Evolutionary conservation across 92 coral and sea anemone species (phyloP), one percentile per base, ranked within the genome.

Genomic region (Parazoanthus swiftii): DNA sequence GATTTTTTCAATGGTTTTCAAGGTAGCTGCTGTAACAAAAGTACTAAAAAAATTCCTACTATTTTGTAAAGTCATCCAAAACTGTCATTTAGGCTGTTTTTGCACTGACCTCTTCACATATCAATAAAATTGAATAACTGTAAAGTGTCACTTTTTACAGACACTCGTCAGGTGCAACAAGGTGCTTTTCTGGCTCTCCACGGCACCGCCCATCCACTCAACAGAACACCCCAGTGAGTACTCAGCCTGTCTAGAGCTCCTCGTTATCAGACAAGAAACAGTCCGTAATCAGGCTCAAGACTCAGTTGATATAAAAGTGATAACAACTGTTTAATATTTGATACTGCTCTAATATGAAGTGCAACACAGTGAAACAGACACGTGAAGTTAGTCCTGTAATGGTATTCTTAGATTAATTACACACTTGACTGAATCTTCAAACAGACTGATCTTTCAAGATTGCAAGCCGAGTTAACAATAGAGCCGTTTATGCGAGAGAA

Each of bases 91-190:
- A 39, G 42, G 42, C 42, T 4, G 4, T 39, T 39, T 39, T 39
- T 39, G 42, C 42, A 39, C 42, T 39, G 42, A 39, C 0, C 42
- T 39, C 42, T 39, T 39, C 42, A 39, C 16, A 36, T 81, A 36
- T 38, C 48, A 39, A 23, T 80, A 6, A 0, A 16, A 14, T 81
- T 7, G 1, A 16, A 11, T 29, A 59, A 44, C 51, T 59, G n/a
- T 48, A 14, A 50, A 36, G n/a, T 37, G 5, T 54, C 25, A 25
- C 50, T 42, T 0, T 23, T 72, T 72, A 6, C 86, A 96, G 99
- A 81, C 94, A 95, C 70, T 95, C 99, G n/a, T 97, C 99, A 74
- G 99, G 99, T 20, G 98, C 99, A 73, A 97, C 99, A 77, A 90
- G 94, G 16, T 97, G 99, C 81, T 97, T 97, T 88, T 92, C 94